A percentile compares a stretch with the other conserved stretches of the same genome.
Evolutionary conservation across 53 echinoderm and acorn worm genomes (phyloP).

Genomic region (Paracentrotus lividus): DNA sequence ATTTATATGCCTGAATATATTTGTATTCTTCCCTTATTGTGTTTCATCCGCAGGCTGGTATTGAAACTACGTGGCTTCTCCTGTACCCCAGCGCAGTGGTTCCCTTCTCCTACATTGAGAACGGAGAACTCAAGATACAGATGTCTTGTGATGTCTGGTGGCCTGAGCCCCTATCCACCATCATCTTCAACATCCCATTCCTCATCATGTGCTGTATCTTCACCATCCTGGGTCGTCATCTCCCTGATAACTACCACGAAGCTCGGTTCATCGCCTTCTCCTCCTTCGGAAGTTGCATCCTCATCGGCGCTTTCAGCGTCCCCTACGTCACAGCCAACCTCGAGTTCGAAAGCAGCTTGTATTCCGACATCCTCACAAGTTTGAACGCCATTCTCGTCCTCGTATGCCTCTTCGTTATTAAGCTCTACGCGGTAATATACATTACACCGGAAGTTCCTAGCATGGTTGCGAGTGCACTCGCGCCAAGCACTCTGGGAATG

Average conservation of each 20-base stretch:
- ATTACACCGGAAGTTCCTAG: conserved; percentile 48
- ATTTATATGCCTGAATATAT: too few species aligned
- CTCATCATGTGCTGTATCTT: conserved; percentile 78
- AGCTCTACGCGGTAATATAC: conserved; percentile 77
- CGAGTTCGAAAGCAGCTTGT: conserved; percentile 69
- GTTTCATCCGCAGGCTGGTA: conserved; percentile 64
- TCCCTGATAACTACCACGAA: conserved; percentile 96
- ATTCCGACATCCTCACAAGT: conserved; percentile 74
- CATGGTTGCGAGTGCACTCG: conserved; percentile 45
- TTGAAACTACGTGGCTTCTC: conserved; percentile 75
- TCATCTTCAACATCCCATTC: conserved; percentile 79
- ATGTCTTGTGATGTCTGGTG: conserved; percentile 75
- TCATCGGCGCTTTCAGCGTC: conserved; percentile 70
- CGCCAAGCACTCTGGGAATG: background rate
- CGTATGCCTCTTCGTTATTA: conserved; percentile 79
- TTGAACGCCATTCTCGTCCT: conserved; percentile 74
- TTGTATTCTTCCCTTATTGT: background rate
- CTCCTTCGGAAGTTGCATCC: conserved; percentile 72
- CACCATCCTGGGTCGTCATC: conserved; percentile 82
- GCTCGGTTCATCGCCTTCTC: conserved; percentile 83
- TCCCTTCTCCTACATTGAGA: conserved; percentile 35
- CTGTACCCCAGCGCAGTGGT: conserved; percentile 69
- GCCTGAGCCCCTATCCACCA: conserved; percentile 76
- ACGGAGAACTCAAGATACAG: conserved; percentile 71
- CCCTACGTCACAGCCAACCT: conserved; percentile 71